These are phyloP conservation scores for Chaenodraco wilsoni DNA, from an alignment of 2,797 vertebrate species.

Conservation along the genomic window DNA sequence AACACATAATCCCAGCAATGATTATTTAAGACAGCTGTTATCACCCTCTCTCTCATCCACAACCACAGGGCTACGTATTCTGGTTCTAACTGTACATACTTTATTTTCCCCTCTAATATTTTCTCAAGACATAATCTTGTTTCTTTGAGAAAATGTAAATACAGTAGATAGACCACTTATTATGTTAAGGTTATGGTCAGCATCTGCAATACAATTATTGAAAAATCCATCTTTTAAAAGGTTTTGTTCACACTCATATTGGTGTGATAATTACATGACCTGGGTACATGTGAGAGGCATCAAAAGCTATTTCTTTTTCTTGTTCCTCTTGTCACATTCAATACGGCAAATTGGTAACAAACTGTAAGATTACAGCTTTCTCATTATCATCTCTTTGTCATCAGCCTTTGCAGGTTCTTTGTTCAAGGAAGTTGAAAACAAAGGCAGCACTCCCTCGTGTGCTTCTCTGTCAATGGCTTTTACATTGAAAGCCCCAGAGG, in stretches of 20 bases:
- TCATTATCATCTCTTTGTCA: conserved; percentile 44
- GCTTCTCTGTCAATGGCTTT: conserved; percentile 7
- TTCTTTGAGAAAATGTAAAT: not conserved
- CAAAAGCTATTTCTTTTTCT: conserved; percentile 12
- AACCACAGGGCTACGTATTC: conserved; percentile 4
- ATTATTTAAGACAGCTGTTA: conserved; percentile 36
- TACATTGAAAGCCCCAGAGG: conserved; percentile 4
- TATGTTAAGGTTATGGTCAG: not conserved
- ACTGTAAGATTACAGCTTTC: conserved; percentile 24
- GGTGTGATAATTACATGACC: conserved; percentile 21
- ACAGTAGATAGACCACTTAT: not conserved
- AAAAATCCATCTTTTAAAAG: conserved; percentile 13
- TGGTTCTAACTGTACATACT: not conserved
- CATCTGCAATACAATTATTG: not conserved
- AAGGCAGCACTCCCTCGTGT: conserved; percentile 16
- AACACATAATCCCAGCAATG: conserved; percentile 11
- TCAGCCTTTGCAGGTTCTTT: conserved; percentile 19
- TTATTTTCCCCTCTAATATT: not conserved
- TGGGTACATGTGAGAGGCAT: conserved; percentile 8
- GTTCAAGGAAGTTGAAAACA: conserved; percentile 25
- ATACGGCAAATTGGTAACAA: conserved; percentile 1
- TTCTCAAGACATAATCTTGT: not conserved
- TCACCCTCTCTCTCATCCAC: conserved; percentile 26
- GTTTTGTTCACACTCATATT: not conserved
- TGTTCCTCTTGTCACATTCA: conserved; percentile 29